A percentile compares a stretch with the other conserved stretches of the same genome.
Conservation (phyloP, 2,888 invertebrate genomes). For the Ornithoptera alexandrae region DNA sequence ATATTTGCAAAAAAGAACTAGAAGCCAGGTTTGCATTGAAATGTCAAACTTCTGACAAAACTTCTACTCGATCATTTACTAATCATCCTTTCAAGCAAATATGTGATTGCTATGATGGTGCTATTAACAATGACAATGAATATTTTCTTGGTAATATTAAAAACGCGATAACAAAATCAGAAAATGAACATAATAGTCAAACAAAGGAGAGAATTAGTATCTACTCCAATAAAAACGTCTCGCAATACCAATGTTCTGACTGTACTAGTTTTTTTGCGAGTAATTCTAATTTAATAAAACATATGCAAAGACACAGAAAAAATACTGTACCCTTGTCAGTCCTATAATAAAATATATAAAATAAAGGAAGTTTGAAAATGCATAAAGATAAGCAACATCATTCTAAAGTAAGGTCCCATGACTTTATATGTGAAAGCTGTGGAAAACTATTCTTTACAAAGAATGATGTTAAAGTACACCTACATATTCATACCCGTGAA, state of each 20-base stretch:
- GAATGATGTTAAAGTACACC: constrained; percentile 56
- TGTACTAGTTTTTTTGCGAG: constrained; percentile 52
- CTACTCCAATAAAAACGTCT: constrained; percentile 23
- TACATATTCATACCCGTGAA: constrained; percentile 65
- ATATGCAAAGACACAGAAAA: constrained; percentile 56
- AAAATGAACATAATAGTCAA: constrained; percentile 8
- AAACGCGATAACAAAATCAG: constrained; percentile 15
- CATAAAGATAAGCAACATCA: constrained; percentile 56
- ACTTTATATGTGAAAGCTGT: constrained; percentile 64
- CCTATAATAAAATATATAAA: constrained; percentile 61
- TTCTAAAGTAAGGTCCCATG: constrained; percentile 43
- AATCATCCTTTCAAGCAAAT: constrained; percentile 52
- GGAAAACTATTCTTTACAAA: constrained; percentile 64
- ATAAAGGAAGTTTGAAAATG: constrained; percentile 52
- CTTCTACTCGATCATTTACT: constrained; percentile 27
- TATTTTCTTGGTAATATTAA: constrained; percentile 22
- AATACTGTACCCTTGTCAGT: constrained; percentile 50
- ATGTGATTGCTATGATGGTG: constrained; percentile 32
- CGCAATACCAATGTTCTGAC: constrained; percentile 43
- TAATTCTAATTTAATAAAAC: constrained; percentile 49
- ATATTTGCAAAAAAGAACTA: constrained; percentile 49
- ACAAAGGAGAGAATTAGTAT: constrained; percentile 38
- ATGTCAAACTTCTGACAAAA: constrained; percentile 57
- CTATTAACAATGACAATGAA: constrained; percentile 32
- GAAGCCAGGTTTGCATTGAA: constrained; percentile 48